Percentiles rank a stretch among this genome's conserved stretches.
phyloP scores from a whole-genome alignment of 1,140 invertebrate species.

The Asbolus verrucosus region DNA sequence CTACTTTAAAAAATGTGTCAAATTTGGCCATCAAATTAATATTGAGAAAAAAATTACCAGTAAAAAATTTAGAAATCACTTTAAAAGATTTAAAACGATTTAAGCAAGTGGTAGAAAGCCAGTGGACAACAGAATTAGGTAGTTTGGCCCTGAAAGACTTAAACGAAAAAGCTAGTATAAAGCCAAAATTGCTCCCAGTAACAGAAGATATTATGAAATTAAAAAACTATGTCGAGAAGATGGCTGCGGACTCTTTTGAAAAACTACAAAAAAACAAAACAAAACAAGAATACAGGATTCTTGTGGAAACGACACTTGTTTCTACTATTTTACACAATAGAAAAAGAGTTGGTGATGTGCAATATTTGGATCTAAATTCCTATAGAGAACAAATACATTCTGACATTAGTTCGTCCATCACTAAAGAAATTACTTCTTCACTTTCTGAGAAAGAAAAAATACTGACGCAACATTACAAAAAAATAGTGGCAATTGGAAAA shows the following conservation, averaged over 20 bases:
- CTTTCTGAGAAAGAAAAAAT: slow-evolving; percentile 37
- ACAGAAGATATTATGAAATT: slow-evolving; percentile 50
- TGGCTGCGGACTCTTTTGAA: slow-evolving; percentile 12
- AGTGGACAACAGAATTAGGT: slow-evolving; percentile 50
- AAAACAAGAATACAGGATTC: slow-evolving; percentile 9
- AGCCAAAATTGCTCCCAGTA: slow-evolving; percentile 44
- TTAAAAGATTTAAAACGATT: slow-evolving; percentile 50
- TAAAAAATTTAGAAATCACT: slow-evolving; percentile 31
- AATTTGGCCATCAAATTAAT: slow-evolving; percentile 41
- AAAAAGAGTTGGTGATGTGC: slow-evolving; percentile 43
- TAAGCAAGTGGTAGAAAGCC: slow-evolving; percentile 43
- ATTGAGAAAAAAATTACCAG: slow-evolving; percentile 29
- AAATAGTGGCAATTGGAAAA: slow-evolving; percentile 42
- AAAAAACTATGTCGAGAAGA: slow-evolving; percentile 25
- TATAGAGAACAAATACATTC: slow-evolving; percentile 24
- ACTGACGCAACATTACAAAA: slow-evolving; percentile 45
- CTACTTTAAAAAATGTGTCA: slow-evolving; percentile 29
- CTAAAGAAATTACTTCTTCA: slow-evolving; percentile 18
- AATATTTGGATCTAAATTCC: slow-evolving; percentile 40
- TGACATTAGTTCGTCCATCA: neutral
- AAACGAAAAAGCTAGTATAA: slow-evolving; percentile 43
- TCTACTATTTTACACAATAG: slow-evolving; percentile 44
- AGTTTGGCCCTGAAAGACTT: slow-evolving; percentile 50
- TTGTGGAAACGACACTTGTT: slow-evolving; percentile 37
- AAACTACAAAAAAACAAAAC: neutral